A percentile compares a stretch with the other conserved stretches of the same genome.
Evolutionary conservation across 2,888 invertebrate species (phyloP).

Genomic region (Myopa testacea): DNA sequence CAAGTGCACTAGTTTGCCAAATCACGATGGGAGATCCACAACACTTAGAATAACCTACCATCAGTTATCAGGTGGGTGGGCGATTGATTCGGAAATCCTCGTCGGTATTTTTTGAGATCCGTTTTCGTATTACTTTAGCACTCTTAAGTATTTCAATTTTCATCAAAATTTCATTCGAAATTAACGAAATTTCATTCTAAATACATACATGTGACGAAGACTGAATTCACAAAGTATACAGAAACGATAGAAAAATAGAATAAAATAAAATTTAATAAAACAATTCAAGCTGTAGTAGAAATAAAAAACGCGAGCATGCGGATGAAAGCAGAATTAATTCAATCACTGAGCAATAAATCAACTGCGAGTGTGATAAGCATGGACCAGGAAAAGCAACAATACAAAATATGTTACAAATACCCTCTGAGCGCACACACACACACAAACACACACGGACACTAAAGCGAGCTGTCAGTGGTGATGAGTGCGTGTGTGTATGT

Average conservation of each 20-base stretch:
- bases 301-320: background rate
- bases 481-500: slow-evolving; percentile 25
- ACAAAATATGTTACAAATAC: slow-evolving; percentile 3
- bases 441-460: slow-evolving; percentile 5
- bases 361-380: slow-evolving; percentile 39
- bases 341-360: slow-evolving; percentile 41
- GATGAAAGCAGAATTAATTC: slow-evolving; percentile 35
- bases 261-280: background rate
- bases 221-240: background rate
- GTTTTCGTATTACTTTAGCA: too few relatives aligned
- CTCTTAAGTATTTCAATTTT: too few relatives aligned
- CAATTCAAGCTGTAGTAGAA: background rate
- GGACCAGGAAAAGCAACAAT: slow-evolving; percentile 19
- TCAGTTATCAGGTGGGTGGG: too few relatives aligned
- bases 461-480: background rate
- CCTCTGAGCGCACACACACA: slow-evolving; percentile 16
- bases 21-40: too few relatives aligned
- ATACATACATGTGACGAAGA: background rate
- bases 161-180: too few relatives aligned
- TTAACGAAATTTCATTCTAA: too few relatives aligned
- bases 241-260: background rate
- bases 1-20: too few relatives aligned
- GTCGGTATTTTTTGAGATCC: too few relatives aligned
- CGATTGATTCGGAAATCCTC: too few relatives aligned
- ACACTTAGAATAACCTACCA: too few relatives aligned